Conservation (phyloP, 2,888 invertebrate species). For the Amiota mariae region DNA sequence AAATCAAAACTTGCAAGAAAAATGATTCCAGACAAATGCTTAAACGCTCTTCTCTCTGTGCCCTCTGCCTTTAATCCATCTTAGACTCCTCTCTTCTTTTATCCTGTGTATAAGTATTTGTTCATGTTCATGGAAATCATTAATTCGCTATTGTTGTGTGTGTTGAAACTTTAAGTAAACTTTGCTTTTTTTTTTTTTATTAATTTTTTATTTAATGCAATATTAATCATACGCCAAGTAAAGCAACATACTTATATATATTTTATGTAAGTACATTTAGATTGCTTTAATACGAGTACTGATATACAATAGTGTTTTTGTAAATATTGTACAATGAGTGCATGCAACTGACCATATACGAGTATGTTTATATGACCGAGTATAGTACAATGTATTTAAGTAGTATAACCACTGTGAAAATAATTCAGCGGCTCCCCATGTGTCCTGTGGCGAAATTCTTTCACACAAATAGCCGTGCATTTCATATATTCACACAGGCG, state of each 20-base stretch:
- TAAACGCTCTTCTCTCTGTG: too few species aligned
- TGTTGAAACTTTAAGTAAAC: constrained; percentile 13
- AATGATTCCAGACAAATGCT: constrained; percentile 10
- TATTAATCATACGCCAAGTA: constrained; percentile 66
- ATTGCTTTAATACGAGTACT: neutral
- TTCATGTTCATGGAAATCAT: neutral
- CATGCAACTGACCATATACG: constrained; percentile 4
- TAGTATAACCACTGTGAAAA: constrained; percentile 10
- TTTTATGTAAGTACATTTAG: neutral
- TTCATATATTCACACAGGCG: neutral
- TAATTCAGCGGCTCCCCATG: constrained; percentile 1
- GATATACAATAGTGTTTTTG: neutral
- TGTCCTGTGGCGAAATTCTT: constrained; percentile 20
- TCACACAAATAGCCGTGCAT: neutral
- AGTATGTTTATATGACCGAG: too few species aligned
- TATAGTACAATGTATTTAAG: neutral
- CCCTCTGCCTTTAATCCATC: too few species aligned
- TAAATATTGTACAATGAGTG: too few species aligned
- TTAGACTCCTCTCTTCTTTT: too few species aligned
- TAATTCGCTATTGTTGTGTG: constrained; percentile 34
- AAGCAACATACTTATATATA: constrained; percentile 43
- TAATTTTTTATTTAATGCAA: constrained; percentile 49
- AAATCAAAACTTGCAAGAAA: constrained; percentile 55
- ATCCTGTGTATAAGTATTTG: constrained; percentile 3
- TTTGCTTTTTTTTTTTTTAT: neutral